phyloP scores from a whole-genome alignment of 1,140 invertebrate species.

The Brachionus plicatilis region DNA sequence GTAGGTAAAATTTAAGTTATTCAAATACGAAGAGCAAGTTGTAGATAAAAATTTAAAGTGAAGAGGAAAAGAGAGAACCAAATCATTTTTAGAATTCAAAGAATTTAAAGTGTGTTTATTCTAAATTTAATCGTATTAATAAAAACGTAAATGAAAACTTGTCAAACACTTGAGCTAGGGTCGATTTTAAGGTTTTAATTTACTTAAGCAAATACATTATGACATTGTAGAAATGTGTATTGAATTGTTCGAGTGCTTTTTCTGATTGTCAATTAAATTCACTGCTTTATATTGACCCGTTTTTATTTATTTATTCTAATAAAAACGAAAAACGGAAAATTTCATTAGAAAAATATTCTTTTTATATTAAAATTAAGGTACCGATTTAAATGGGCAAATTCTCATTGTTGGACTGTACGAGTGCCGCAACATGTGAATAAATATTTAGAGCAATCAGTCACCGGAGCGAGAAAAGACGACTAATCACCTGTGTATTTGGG shows the following conservation, averaged over 20 bases:
- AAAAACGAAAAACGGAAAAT: slow-evolving; percentile 7
- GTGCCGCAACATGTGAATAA: slow-evolving; percentile 21
- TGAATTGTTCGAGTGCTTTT: background rate
- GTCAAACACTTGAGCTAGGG: slow-evolving; percentile 28
- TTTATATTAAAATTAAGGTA: slow-evolving; percentile 1
- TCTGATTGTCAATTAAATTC: background rate
- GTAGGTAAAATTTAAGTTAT: background rate
- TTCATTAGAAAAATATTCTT: background rate
- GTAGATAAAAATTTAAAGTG: background rate
- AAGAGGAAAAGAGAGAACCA: background rate
- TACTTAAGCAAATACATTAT: slow-evolving; percentile 32
- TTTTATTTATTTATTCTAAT: background rate
- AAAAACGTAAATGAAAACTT: slow-evolving; percentile 1
- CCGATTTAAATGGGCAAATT: background rate
- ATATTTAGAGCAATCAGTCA: background rate
- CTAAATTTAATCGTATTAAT: background rate
- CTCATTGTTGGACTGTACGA: background rate
- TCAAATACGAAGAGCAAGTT: background rate
- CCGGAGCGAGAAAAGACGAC: background rate
- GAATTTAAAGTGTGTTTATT: slow-evolving; percentile 32
- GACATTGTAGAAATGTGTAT: background rate
- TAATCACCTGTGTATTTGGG: slow-evolving; percentile 15
- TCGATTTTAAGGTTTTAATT: slow-evolving; percentile 1
- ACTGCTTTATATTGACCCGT: background rate
- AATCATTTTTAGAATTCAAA: background rate